Conservation (phyloP, 1,140 invertebrate species). For the Drosophila malerkotliana region DNA sequence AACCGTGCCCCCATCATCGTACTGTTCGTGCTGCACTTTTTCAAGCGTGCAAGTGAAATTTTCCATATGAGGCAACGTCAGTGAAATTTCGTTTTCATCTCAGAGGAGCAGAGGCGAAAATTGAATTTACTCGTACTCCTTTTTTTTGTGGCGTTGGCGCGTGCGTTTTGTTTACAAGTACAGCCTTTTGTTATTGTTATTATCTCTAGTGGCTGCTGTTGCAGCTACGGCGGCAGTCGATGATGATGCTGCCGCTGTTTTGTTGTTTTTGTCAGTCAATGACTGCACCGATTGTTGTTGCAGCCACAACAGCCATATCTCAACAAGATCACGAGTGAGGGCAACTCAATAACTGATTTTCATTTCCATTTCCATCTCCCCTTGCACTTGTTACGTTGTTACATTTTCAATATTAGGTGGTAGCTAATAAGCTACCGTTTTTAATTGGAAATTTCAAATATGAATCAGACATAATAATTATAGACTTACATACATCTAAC, state of each 20-base stretch:
- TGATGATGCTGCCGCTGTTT: slow-evolving; percentile 38
- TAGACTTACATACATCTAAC: no score
- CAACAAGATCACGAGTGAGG: slow-evolving; percentile 54
- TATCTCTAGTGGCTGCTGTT: slow-evolving; percentile 24
- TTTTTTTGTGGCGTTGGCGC: slow-evolving; percentile 33
- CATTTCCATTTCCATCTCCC: slow-evolving; percentile 15
- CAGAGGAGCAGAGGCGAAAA: slow-evolving; percentile 30
- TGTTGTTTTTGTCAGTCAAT: slow-evolving; percentile 57
- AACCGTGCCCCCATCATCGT: background rate
- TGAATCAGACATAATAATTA: no score
- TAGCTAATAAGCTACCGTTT: background rate
- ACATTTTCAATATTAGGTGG: background rate
- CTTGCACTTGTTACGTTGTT: slow-evolving; percentile 12
- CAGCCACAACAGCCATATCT: slow-evolving; percentile 37
- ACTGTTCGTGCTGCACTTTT: slow-evolving; percentile 57
- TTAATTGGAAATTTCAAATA: no score
- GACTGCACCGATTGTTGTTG: slow-evolving; percentile 53
- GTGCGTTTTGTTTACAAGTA: slow-evolving; percentile 76
- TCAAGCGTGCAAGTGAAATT: slow-evolving; percentile 80
- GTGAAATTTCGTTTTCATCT: slow-evolving; percentile 70
- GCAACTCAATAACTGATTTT: slow-evolving; percentile 54
- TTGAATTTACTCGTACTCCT: slow-evolving; percentile 21
- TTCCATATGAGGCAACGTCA: slow-evolving; percentile 73
- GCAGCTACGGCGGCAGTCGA: slow-evolving; percentile 32
- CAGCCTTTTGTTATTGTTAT: slow-evolving; percentile 65